Evolutionary conservation across 2,797 vertebrate genomes (phyloP).

Genomic region (Muscicapa striata): DNA sequence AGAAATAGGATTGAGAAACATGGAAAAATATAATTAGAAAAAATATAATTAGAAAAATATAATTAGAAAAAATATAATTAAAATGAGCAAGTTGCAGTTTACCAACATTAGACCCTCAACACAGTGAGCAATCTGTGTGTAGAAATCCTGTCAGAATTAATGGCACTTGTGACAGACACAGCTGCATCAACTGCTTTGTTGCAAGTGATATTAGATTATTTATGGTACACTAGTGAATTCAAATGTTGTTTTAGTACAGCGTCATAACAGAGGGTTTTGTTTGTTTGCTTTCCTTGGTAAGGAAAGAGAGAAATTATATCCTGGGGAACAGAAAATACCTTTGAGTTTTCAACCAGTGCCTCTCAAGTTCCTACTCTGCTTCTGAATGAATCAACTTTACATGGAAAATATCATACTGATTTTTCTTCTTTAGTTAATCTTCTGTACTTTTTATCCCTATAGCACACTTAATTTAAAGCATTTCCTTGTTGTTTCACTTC

Average conservation of each 20-base stretch:
- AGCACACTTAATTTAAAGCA: slow-evolving; percentile 65
- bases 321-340: background rate
- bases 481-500: slow-evolving; percentile 66
- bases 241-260: background rate
- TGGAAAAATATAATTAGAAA: background rate
- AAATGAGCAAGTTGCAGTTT: background rate
- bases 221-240: background rate
- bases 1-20: background rate
- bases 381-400: background rate
- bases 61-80: background rate
- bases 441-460: slow-evolving; percentile 39
- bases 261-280: background rate
- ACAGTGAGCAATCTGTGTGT: background rate
- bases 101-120: background rate
- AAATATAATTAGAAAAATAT: background rate
- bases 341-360: background rate
- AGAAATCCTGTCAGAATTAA: slow-evolving; percentile 11
- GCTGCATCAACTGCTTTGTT: background rate
- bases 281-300: background rate
- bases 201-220: background rate
- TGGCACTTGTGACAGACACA: background rate
- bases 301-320: background rate
- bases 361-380: background rate
- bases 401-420: slow-evolving; percentile 3
- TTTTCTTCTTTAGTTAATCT: slow-evolving; percentile 64